Evolutionary conservation across 2,113 vertebrate genomes (phyloP), one percentile per base, ranked within the genome.

Genomic region (Platysternon megacephalum): DNA sequence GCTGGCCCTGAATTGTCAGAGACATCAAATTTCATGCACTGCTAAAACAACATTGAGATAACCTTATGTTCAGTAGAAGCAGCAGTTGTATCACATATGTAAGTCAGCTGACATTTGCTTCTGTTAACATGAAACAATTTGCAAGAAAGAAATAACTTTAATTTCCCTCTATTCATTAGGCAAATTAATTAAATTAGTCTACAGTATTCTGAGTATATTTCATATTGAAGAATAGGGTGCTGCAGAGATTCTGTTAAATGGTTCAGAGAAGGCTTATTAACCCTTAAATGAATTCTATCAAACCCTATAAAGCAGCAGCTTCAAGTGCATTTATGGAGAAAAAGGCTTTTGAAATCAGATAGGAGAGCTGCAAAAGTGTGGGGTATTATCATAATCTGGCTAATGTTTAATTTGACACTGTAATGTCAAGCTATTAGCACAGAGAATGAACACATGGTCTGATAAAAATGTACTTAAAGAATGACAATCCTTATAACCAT

Each of bases 31-130:
- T 97, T 90, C 87, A 82, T 97, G 97, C 91, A 29, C 82, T 0
- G 80, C 96, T 97, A 97, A 98, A 98, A 96, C 96, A 95, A 79
- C 87, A 32, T 72, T 56, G 88, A 97, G 98, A 98, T 98, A 98
- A 98, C 98, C 98, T 96, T 51, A 78, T 86, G 96, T 58, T 95
- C 12, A 8, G 94, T 65, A 86, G 95, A 94, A 97, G 93, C 44
- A 0, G 35, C 82, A 92, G 90, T 87, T 74, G 56, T 76, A 26
- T 55, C 96, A 14, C 82, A 93, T 84, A 24, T 78, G 95, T 16
- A 93, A 88, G 89, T 81, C 95, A 32, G 84, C 97, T 95, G 97
- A 87, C 96, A 68, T 86, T 72, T n/a, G 91, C 97, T 95, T 97
- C 97, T 94, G 76, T 74, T 90, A 92, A 90, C 86, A 14, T 16